Evolutionary conservation across 2,797 vertebrate genomes (phyloP).

Genomic region (Hippoglossus hippoglossus): DNA sequence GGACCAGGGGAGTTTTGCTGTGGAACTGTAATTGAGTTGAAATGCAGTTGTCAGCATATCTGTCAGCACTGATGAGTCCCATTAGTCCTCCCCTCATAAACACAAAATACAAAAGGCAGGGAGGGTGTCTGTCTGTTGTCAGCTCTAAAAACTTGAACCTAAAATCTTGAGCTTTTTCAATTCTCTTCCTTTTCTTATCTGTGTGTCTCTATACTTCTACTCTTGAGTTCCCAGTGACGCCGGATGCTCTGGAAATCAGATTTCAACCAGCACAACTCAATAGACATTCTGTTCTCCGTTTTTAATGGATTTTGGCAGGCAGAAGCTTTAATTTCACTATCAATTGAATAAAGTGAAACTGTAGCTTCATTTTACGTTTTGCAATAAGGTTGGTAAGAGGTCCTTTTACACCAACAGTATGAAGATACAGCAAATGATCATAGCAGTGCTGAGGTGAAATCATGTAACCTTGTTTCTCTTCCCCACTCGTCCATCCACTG

Average conservation of each 20-base stretch:
- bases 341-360: constrained; percentile 73
- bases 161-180: constrained; percentile 40
- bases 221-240: background rate
- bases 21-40: constrained; percentile 82
- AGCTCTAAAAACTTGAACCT: constrained; percentile 46
- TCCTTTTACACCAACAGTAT: constrained; percentile 71
- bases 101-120: constrained; percentile 62
- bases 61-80: constrained; percentile 77
- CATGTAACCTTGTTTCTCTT: constrained; percentile 75
- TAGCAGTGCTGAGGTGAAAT: constrained; percentile 54
- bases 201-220: background rate
- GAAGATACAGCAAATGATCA: constrained; percentile 64
- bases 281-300: constrained; percentile 37
- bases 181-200: constrained; percentile 3
- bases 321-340: constrained; percentile 48
- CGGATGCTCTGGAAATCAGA: constrained; percentile 40
- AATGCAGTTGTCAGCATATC: constrained; percentile 81
- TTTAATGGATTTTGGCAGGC: constrained; percentile 36
- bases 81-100: constrained; percentile 79
- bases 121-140: constrained; percentile 63
- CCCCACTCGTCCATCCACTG: constrained; percentile 70
- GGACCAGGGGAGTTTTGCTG: constrained; percentile 68
- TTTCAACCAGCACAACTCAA: constrained; percentile 30
- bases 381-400: constrained; percentile 55
- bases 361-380: constrained; percentile 61